These are phyloP conservation scores for Halcyon badia DNA, from an alignment of 2,797 vertebrate genomes.

Conservation along the genomic window DNA sequence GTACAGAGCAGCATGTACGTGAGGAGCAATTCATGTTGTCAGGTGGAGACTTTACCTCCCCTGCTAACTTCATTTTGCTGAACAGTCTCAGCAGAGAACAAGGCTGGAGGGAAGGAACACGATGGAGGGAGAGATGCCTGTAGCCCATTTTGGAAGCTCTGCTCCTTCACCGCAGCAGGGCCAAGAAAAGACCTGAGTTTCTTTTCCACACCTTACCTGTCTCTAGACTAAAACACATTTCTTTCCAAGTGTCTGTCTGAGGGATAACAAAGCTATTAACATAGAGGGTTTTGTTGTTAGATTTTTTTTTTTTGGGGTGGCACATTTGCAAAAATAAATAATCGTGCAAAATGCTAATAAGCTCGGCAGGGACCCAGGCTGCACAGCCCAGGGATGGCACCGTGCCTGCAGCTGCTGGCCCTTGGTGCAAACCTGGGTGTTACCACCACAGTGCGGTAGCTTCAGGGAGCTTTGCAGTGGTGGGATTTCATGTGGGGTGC, in stretches of 20 bases:
- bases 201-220: not conserved
- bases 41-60: not conserved
- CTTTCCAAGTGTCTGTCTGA: accelerated
- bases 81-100: not conserved
- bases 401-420: not conserved
- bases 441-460: accelerated
- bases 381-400: not conserved
- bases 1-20: not conserved
- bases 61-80: constrained; percentile 2
- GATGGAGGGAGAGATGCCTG: not conserved
- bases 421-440: not conserved
- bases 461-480: not conserved
- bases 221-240: not conserved
- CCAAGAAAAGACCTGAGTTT: not conserved
- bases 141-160: not conserved
- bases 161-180: not conserved
- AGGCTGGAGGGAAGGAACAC: not conserved
- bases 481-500: not conserved
- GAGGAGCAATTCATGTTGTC: not conserved
- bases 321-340: not conserved
- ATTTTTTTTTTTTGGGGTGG: not conserved
- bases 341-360: not conserved
- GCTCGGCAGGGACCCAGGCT: not conserved
- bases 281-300: not conserved
- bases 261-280: not conserved